Percentiles rank a stretch among this genome's conserved stretches.
phyloP scores from a whole-genome alignment of 2,797 vertebrate genomes.

The Coregonus suidteri region DNA sequence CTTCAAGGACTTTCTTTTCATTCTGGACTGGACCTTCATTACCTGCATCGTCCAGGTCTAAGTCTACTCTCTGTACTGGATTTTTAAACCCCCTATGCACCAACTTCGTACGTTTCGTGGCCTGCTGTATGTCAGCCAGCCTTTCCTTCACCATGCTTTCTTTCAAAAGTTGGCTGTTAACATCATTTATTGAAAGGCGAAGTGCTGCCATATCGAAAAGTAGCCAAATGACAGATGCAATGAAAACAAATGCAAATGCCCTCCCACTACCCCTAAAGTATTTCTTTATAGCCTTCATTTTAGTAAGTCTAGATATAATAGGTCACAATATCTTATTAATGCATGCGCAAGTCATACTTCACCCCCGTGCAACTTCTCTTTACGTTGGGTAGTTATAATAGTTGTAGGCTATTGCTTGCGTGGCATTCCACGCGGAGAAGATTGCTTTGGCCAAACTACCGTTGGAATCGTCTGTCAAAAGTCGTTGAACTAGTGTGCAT shows the following conservation, averaged over 20 bases:
- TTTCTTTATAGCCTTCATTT: conserved; percentile 66
- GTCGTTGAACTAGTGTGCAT: not conserved
- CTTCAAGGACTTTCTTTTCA: conserved; percentile 37
- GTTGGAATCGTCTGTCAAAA: conserved; percentile 13
- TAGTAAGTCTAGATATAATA: not conserved
- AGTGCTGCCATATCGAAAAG: conserved; percentile 95
- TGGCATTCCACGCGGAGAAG: conserved; percentile 60
- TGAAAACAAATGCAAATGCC: conserved; percentile 86
- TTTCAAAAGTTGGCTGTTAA: conserved; percentile 71
- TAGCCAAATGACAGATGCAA: conserved; percentile 90
- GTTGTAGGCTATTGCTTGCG: conserved; percentile 61
- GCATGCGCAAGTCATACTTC: not conserved
- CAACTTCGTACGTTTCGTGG: conserved; percentile 27
- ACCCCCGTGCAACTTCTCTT: conserved; percentile 10
- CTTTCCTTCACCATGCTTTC: conserved; percentile 68
- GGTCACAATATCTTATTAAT: not conserved
- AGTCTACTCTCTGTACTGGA: conserved; percentile 53
- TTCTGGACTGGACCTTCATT: conserved; percentile 24
- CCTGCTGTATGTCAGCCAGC: conserved; percentile 39
- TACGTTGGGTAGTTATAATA: conserved; percentile 29
- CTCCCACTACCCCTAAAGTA: conserved; percentile 88
- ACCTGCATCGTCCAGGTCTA: not conserved
- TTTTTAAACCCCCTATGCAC: conserved; percentile 46
- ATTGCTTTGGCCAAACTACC: not conserved
- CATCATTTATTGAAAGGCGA: conserved; percentile 83